phyloP scores from a whole-genome alignment of 2,797 vertebrate species.

The Gallirallus australis region DNA sequence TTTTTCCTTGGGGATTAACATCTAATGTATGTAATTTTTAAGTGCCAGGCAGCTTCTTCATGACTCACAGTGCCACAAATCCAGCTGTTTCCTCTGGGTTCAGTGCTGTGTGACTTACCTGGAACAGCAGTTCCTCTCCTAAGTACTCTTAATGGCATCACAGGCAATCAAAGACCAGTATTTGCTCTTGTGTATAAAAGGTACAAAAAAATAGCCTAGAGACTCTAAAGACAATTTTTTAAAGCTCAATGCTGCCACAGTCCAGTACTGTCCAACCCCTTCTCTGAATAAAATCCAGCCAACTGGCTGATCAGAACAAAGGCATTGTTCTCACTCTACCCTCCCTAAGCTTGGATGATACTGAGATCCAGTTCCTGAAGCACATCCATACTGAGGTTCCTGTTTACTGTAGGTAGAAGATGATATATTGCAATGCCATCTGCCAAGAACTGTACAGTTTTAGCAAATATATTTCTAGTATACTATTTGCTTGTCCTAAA shows the following conservation, averaged over 20 bases:
- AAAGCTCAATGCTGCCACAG: neutral
- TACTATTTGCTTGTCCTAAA: neutral
- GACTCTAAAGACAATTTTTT: neutral
- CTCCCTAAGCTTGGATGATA: neutral
- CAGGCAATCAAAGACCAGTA: neutral
- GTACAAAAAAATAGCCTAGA: neutral
- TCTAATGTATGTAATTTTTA: neutral
- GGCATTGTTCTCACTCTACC: accelerated
- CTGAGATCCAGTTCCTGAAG: neutral
- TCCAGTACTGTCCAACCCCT: neutral
- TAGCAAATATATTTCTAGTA: neutral
- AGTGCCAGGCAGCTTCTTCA: neutral
- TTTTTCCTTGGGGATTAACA: neutral
- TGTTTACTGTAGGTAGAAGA: neutral
- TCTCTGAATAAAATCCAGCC: accelerated
- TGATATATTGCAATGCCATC: neutral
- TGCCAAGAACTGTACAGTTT: neutral
- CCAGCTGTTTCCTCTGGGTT: neutral
- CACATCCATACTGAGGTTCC: neutral
- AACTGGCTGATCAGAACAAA: neutral
- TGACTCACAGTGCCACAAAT: neutral
- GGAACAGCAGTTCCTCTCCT: neutral
- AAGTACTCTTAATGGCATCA: neutral
- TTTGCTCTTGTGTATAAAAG: too few relatives aligned
- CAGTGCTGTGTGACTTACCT: neutral